Conservation (phyloP, 2,888 invertebrate genomes). For the Rhabditoides inermis region DNA sequence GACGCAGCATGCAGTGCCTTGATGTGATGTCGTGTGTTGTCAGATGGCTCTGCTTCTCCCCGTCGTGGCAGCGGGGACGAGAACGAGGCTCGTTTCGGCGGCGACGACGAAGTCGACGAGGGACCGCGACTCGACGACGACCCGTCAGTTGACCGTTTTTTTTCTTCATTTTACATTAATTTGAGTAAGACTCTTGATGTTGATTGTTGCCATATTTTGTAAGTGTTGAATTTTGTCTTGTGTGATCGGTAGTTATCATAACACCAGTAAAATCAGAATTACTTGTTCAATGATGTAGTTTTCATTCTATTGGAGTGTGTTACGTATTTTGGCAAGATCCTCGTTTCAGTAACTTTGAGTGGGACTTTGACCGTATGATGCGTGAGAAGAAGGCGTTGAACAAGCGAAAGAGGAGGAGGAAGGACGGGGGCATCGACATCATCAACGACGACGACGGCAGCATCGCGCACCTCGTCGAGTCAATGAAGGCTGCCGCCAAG, state of each 20-base stretch:
- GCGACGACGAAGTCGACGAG: slow-evolving; percentile 1
- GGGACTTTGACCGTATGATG: slow-evolving; percentile 89
- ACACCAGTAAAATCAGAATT: not conserved
- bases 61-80: not conserved
- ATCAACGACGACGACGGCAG: slow-evolving; percentile 97
- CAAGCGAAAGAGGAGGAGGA: slow-evolving; percentile 64
- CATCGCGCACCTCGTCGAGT: slow-evolving; percentile 73
- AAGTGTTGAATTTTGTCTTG: not conserved
- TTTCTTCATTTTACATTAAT: too few species aligned
- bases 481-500: slow-evolving; percentile 82
- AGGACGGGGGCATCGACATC: slow-evolving; percentile 69
- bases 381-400: slow-evolving; percentile 73
- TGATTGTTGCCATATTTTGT: not conserved
- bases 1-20: too few species aligned
- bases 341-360: slow-evolving; percentile 28
- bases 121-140: slow-evolving; percentile 18
- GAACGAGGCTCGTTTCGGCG: not conserved
- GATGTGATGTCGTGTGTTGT: too few species aligned
- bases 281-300: not conserved
- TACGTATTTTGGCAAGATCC: not conserved
- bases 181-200: slow-evolving; percentile 5
- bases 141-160: slow-evolving; percentile 6
- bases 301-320: too few species aligned
- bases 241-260: not conserved
- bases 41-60: slow-evolving; percentile 5